Conservation (phyloP, 2,113 vertebrate genomes). For the Sinocyclocheilus anophthalmus region DNA sequence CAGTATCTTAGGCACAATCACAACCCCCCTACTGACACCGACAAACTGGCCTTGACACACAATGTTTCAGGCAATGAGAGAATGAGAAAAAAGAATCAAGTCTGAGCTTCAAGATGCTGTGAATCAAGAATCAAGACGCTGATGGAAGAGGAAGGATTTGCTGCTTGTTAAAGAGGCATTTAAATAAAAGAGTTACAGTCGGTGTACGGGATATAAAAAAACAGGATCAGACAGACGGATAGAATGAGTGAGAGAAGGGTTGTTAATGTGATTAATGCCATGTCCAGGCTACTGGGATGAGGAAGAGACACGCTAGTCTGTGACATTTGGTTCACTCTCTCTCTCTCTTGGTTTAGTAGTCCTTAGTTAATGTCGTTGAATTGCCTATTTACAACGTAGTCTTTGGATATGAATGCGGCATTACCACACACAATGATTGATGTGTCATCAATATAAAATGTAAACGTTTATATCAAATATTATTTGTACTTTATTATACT, state of each 20-base stretch:
- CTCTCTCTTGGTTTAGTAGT: constrained; percentile 69
- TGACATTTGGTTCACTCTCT: neutral
- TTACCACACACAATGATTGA: neutral
- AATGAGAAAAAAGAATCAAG: constrained; percentile 15
- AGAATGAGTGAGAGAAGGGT: neutral
- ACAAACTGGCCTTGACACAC: constrained; percentile 52
- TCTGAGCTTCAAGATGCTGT: neutral
- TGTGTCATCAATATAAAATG: neutral
- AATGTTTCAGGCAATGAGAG: constrained; percentile 20
- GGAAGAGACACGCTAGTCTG: neutral
- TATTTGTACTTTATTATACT: no score
- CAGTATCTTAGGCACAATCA: constrained; percentile 49
- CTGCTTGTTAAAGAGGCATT: constrained; percentile 36
- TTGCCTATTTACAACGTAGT: constrained; percentile 60
- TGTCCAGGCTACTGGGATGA: constrained; percentile 5
- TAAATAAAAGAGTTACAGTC: constrained; percentile 41
- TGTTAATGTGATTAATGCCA: constrained; percentile 32
- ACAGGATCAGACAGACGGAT: neutral
- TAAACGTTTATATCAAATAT: no score
- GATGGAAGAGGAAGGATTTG: constrained; percentile 39
- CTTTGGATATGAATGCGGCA: neutral
- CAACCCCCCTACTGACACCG: constrained; percentile 44
- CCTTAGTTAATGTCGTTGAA: constrained; percentile 66
- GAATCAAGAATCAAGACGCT: neutral
- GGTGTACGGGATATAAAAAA: neutral